Conservation (phyloP, 2,113 vertebrate species). For the Acinonyx jubatus region DNA sequence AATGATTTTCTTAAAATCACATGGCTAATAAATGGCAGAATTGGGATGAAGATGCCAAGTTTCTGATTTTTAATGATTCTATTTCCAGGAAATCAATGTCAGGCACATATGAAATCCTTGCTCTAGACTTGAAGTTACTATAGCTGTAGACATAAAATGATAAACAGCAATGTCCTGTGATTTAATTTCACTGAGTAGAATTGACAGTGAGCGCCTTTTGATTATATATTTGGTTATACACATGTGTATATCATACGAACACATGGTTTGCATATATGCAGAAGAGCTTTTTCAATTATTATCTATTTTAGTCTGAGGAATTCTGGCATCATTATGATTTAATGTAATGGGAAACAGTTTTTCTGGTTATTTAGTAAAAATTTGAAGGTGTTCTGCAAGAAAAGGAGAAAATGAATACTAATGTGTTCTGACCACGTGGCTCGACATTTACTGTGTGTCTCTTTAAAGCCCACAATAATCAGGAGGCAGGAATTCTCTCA, state of each 20-base stretch:
- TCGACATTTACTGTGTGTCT: neutral
- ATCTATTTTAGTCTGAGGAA: neutral
- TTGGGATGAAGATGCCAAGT: neutral
- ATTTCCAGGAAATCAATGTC: neutral
- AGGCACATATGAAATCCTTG: neutral
- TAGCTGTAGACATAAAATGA: neutral
- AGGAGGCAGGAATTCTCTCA: neutral
- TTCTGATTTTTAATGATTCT: slow-evolving; percentile 10
- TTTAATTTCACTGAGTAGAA: neutral
- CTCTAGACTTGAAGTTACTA: neutral
- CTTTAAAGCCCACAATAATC: neutral
- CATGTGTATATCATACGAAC: neutral
- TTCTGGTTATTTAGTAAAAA: slow-evolving; percentile 3
- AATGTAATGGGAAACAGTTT: neutral
- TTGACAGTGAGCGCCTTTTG: neutral
- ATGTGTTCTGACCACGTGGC: neutral
- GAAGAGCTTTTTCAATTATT: neutral
- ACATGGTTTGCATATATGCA: neutral
- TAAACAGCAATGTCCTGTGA: neutral
- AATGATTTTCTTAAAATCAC: neutral
- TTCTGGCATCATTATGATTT: neutral
- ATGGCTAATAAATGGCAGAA: neutral
- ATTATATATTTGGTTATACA: neutral
- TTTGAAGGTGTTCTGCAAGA: neutral
- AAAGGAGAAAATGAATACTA: neutral